phyloP scores from a whole-genome alignment of 2,888 invertebrate species.

The Dromius quadrimaculatus region DNA sequence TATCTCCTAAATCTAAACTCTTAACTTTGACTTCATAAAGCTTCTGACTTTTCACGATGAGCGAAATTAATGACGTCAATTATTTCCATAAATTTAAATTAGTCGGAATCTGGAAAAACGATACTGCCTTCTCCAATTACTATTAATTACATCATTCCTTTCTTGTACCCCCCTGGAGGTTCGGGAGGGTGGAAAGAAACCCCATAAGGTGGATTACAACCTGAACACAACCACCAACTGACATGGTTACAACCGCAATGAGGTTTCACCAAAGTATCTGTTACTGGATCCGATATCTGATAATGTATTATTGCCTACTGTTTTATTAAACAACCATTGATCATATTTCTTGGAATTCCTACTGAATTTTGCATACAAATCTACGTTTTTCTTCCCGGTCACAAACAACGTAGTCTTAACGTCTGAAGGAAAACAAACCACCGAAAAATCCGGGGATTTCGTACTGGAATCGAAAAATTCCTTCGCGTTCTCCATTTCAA shows the following conservation, averaged over 20 bases:
- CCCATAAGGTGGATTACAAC: slow-evolving; percentile 6
- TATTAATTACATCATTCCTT: slow-evolving; percentile 49
- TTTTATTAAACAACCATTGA: too few species aligned
- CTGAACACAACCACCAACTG: too few species aligned
- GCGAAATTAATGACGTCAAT: slow-evolving; percentile 50
- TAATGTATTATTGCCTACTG: too few species aligned
- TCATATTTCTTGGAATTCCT: too few species aligned
- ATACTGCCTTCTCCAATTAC: slow-evolving; percentile 50
- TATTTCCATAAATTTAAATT: slow-evolving; percentile 50
- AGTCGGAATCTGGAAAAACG: slow-evolving; percentile 49
- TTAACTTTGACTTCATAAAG: slow-evolving; percentile 49
- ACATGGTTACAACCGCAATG: too few species aligned
- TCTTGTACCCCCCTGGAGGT: slow-evolving; percentile 6
- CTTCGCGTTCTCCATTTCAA: slow-evolving; percentile 18
- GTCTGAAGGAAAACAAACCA: neutral
- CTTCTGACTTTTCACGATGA: slow-evolving; percentile 43
- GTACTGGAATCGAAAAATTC: slow-evolving; percentile 19
- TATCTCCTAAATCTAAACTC: slow-evolving; percentile 49
- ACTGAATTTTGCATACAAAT: too few species aligned
- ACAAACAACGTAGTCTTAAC: slow-evolving; percentile 40
- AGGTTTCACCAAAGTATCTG: too few species aligned
- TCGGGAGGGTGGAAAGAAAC: slow-evolving; percentile 4
- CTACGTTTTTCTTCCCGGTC: slow-evolving; percentile 38
- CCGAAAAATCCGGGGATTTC: slow-evolving; percentile 5
- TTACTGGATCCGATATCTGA: too few species aligned